Evolutionary conservation across 2,797 vertebrate genomes (phyloP), one percentile per base, ranked within the genome.

Genomic region (Periparus ater): DNA sequence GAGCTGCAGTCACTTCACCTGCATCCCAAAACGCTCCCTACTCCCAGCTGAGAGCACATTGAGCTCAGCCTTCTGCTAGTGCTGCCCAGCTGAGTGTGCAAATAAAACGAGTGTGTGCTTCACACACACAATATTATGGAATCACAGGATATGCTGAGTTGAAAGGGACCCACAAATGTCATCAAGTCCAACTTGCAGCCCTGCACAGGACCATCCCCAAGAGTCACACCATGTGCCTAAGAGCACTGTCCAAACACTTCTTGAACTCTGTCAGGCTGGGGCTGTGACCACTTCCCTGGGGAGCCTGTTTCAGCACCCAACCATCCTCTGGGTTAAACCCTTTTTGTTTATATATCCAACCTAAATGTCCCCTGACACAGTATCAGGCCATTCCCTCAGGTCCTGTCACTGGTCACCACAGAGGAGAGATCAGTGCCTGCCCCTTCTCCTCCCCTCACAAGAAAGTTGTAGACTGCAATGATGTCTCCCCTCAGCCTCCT

Each of bases 11-110:
- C 48, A 20, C 40, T 66, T 58, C 63, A 91, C 58, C 55, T 76
- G 62, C 62, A 66, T 44, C 62, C 78, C 40, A 30, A 36, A 40
- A 68, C 6, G 47, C 34, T 44, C 47, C 7, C 23, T 34, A 53
- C 1, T 5, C 4, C 26, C 45, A 55, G 61, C 14, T 0, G 0
- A 27, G 48, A n/a, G 66, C 70, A 71, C 30, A 13, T 36, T 0
- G 9, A 8, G 3, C 50, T 70, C 61, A 25, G 51, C 11, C 32
- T 45, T 30, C 60, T 34, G 60, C 44, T 3, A 34, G 22, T 30
- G 60, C 85, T 86, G 62, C 47, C 38, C 77, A 66, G 60, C 63
- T 25, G 8, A 71, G 19, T 4, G 17, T 16, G 17, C 32, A 74
- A 75, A 83, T 11, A 71, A 70, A 88, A 53, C 9, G 61, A 88